A percentile compares a stretch with the other conserved stretches of the same genome.
Evolutionary conservation across 23 tunicate species (phyloP).

Genomic region (Trididemnum clinides): DNA sequence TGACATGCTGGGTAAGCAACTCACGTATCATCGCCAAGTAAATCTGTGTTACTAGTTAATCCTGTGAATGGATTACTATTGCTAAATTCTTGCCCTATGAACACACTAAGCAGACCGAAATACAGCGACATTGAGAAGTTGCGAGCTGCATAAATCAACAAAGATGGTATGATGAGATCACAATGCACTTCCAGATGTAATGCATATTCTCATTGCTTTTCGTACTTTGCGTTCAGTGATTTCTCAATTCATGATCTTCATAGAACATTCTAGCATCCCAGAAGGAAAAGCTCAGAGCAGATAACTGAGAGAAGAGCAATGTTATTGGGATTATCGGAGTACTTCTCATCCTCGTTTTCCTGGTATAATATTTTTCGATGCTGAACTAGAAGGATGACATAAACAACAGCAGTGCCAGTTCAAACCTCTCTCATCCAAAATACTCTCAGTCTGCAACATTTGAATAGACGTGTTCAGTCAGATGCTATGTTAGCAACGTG

Average conservation of each 20-base stretch:
- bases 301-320: not conserved
- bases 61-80: not conserved
- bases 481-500: too few relatives aligned
- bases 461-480: too few relatives aligned
- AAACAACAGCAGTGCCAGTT: constrained; percentile 33
- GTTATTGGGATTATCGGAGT: not conserved
- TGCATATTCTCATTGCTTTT: too few relatives aligned
- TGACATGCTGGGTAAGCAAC: too few relatives aligned
- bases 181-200: too few relatives aligned
- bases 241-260: constrained; percentile 27
- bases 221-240: not conserved
- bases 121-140: constrained; percentile 45
- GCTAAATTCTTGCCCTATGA: not conserved
- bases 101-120: constrained; percentile 25
- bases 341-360: not conserved
- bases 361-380: not conserved
- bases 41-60: constrained; percentile 28
- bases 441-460: constrained; percentile 40
- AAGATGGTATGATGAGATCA: not conserved
- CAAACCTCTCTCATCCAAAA: constrained; percentile 50
- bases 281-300: constrained; percentile 2
- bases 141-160: constrained; percentile 25
- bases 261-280: constrained; percentile 18
- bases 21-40: constrained; percentile 44
- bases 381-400: not conserved